Evolutionary conservation across 1,140 invertebrate genomes (phyloP), one percentile per base, ranked within the genome.

Genomic region (Drosophila novamexicana): DNA sequence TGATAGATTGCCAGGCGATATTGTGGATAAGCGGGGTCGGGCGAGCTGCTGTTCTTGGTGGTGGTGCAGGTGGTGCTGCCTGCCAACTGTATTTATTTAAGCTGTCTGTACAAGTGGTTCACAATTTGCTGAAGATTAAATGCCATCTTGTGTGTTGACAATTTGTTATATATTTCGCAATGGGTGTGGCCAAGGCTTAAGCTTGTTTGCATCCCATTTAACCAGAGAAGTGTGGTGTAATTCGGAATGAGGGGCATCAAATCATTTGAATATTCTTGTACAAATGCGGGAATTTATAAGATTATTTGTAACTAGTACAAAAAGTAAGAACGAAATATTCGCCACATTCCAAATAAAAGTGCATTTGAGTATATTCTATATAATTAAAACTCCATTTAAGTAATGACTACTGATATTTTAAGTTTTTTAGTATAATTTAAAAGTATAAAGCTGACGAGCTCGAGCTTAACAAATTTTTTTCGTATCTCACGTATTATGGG

Each of bases 121-220:
- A 65, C 84, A 89, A 89, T 89, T 89, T 84, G 84, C 79, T 89
- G 84, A 89, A 89, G 84, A 89, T 89, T 89, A 89, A 89, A 84
- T 78, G 84, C 81, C 84, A 73, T 84, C 84, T 89, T 83, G 76
- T 89, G 80, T 81, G 84, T 78, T 89, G 84, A 89, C 84, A 89
- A 89, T 89, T 89, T 89, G 84, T 89, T 88, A 84, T 84, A 22
- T 29, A 29, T 29, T 73, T 36, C 40, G 53, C 42, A 65, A 37
- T 49, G 79, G 71, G 52, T 34, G 58, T 64, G 59, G 58, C 57
- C 58, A 40, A 58, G 67, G 57, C 44, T 62, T 66, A 54, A 64
- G 53, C 58, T 64, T 74, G 70, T 73, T 75, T 70, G 58, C 72
- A 63, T 63, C 34, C 42, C 42, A 72, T 74, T 71, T 65, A 45